Evolutionary conservation across 2,888 invertebrate genomes (phyloP).

Genomic region (Trichacis sp.): DNA sequence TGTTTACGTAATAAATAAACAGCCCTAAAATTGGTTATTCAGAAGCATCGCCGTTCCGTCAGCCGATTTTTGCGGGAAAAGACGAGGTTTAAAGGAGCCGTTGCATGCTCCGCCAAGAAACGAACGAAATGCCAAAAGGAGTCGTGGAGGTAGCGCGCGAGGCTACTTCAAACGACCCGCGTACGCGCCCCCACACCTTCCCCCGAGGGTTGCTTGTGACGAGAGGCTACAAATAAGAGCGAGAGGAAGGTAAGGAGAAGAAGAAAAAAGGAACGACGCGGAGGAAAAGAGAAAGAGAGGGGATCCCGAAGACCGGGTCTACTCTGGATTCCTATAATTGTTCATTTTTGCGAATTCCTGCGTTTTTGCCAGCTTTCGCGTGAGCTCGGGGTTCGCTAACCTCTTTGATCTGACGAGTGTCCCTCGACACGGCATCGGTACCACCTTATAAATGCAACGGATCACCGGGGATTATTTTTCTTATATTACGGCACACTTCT

Average conservation of each 20-base stretch:
- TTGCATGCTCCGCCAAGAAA: conserved; percentile 59
- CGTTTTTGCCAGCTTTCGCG: conserved; percentile 55
- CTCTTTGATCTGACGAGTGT: conserved; percentile 44
- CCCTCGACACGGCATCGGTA: conserved; percentile 43
- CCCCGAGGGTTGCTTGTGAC: conserved; percentile 42
- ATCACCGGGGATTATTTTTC: conserved; percentile 44
- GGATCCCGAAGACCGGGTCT: conserved; percentile 45
- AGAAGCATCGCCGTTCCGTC: neutral
- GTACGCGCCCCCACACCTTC: conserved; percentile 55
- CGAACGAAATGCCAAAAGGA: conserved; percentile 63
- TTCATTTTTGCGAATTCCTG: conserved; percentile 67
- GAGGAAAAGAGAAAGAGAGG: conserved; percentile 37
- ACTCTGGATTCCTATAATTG: conserved; percentile 68
- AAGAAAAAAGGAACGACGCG: conserved; percentile 29
- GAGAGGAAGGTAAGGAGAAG: conserved; percentile 38
- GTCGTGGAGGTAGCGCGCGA: conserved; percentile 47
- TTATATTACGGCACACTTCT: conserved; percentile 20
- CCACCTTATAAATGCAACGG: conserved; percentile 46
- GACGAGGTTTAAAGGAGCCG: conserved; percentile 15
- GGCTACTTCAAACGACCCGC: conserved; percentile 66
- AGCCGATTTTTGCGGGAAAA: no score
- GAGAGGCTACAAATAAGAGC: conserved; percentile 42
- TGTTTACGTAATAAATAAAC: no score
- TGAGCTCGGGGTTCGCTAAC: conserved; percentile 50
- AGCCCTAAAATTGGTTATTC: no score